Percentiles rank a stretch among this genome's conserved stretches.
Evolutionary conservation across 2,113 vertebrate genomes (phyloP).

Genomic region (Trogon melanurus): DNA sequence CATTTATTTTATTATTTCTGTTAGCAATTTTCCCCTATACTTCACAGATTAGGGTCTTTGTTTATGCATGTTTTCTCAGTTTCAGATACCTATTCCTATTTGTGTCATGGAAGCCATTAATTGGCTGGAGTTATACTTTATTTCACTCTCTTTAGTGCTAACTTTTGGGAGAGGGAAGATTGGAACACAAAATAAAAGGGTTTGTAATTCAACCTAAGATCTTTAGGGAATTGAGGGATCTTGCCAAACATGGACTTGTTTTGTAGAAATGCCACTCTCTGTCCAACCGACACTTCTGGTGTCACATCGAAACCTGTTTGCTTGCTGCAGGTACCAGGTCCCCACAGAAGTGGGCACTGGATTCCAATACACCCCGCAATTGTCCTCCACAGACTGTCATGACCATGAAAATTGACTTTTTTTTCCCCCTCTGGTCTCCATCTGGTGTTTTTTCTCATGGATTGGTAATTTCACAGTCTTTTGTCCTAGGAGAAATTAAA

Average conservation of each 20-base stretch:
- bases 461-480: neutral
- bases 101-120: neutral
- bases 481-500: neutral
- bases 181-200: neutral
- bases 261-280: neutral
- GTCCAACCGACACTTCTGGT: neutral
- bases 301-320: neutral
- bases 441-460: neutral
- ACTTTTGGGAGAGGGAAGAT: neutral
- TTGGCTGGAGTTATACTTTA: neutral
- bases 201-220: neutral
- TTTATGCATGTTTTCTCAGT: neutral
- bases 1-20: neutral
- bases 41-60: neutral
- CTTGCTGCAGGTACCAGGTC: neutral
- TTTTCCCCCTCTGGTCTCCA: neutral
- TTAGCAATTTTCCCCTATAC: neutral
- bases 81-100: neutral
- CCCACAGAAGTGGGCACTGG: neutral
- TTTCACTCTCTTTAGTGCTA: neutral
- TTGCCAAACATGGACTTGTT: neutral
- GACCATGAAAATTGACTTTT: neutral
- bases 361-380: neutral
- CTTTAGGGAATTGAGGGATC: neutral
- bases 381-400: neutral